Conservation (phyloP, 2,113 vertebrate species). For the Anser cygnoides region DNA sequence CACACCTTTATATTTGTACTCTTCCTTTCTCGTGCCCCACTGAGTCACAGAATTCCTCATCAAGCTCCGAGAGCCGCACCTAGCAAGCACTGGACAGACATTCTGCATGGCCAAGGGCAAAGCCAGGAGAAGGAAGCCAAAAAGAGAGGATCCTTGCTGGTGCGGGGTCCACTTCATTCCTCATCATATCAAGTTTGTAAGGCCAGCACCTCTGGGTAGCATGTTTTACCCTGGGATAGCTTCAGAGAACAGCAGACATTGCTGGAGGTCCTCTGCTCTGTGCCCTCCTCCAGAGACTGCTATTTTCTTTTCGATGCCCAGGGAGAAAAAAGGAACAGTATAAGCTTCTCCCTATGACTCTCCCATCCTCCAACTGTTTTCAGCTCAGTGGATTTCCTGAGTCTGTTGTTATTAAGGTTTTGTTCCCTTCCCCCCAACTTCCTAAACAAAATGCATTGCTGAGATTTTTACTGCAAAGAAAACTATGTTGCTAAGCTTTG, state of each 20-base stretch:
- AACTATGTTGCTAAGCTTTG: constrained; percentile 24
- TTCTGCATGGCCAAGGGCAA: background rate
- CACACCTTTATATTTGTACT: background rate
- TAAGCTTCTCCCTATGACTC: constrained; percentile 16
- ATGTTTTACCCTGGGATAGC: background rate
- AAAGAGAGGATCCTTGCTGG: background rate
- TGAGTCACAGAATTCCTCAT: background rate
- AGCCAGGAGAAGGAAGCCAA: background rate
- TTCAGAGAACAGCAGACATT: background rate
- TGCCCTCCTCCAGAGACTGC: background rate
- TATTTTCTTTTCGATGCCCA: background rate
- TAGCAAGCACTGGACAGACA: background rate
- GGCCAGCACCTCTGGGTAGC: background rate
- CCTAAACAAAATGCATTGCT: constrained; percentile 37
- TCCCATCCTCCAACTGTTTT: constrained; percentile 22
- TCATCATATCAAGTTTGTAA: background rate
- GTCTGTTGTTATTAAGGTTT: constrained; percentile 23
- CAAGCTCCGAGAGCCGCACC: background rate
- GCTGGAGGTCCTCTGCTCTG: background rate
- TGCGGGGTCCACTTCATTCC: background rate
- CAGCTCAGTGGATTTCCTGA: constrained; percentile 44
- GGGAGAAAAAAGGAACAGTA: background rate
- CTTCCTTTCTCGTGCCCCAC: background rate
- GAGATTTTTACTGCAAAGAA: constrained; percentile 53
- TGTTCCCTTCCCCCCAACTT: constrained; percentile 33